A percentile compares a stretch with the other conserved stretches of the same genome.
Evolutionary conservation across 1,140 invertebrate genomes (phyloP).

Genomic region (Euura saliciscinereae): DNA sequence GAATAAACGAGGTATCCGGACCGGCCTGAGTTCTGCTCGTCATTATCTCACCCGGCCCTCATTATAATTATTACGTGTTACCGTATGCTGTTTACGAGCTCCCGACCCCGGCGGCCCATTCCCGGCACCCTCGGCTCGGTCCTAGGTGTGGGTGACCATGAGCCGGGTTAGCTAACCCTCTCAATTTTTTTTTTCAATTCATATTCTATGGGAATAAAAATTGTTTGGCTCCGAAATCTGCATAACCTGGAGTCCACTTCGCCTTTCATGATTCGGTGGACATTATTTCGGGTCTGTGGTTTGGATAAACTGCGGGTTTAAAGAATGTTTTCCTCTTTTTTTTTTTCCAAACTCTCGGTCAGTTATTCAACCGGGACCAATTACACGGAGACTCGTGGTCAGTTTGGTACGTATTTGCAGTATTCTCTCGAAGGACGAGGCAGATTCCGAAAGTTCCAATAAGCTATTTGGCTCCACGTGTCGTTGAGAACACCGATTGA

Average conservation of each 20-base stretch:
- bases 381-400: no score
- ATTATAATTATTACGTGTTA: constrained; percentile 57
- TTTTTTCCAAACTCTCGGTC: no score
- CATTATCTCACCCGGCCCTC: constrained; percentile 34
- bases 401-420: no score
- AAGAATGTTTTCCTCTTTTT: no score
- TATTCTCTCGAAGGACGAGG: not conserved
- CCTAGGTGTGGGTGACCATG: not conserved
- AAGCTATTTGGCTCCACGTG: not conserved
- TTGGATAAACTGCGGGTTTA: no score
- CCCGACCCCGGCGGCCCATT: constrained; percentile 12
- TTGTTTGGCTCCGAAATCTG: no score
- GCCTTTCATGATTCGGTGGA: no score
- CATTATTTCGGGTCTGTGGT: no score
- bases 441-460: constrained; percentile 1
- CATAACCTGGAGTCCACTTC: no score
- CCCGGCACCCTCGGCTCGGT: not conserved
- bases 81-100: constrained; percentile 48
- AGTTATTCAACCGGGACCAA: no score
- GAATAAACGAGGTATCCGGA: constrained; percentile 31
- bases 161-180: not conserved
- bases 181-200: no score
- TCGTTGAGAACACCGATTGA: not conserved
- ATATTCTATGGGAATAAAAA: no score
- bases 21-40: constrained; percentile 12